Conservation (phyloP, 2,797 vertebrate species). For the Anolis apletophallus region DNA sequence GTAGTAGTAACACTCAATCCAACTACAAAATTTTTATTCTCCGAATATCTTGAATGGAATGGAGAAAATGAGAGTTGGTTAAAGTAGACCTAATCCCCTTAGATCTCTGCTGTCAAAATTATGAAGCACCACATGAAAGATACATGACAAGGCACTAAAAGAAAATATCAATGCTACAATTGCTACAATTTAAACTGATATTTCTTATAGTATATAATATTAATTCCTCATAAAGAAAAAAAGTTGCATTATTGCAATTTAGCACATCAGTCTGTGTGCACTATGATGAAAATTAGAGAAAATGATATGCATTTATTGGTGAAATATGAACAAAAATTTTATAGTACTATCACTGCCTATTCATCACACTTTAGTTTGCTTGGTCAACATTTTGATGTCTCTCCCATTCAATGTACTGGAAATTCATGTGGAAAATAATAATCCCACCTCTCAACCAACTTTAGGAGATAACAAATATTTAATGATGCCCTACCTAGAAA, state of each 20-base stretch:
- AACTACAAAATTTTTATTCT: not conserved
- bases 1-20: not conserved
- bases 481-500: slow-evolving; percentile 83
- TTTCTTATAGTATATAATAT: not conserved
- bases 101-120: not conserved
- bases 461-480: slow-evolving; percentile 84
- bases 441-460: slow-evolving; percentile 74
- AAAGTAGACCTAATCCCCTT: not conserved
- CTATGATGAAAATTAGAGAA: not conserved
- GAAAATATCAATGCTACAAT: not conserved
- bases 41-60: no score
- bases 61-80: not conserved
- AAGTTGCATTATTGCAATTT: not conserved
- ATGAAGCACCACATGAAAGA: not conserved
- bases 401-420: slow-evolving; percentile 69
- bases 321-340: slow-evolving; percentile 22
- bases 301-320: not conserved
- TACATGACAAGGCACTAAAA: not conserved
- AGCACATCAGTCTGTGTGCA: not conserved
- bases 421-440: slow-evolving; percentile 71
- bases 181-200: not conserved
- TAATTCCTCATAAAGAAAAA: not conserved
- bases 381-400: slow-evolving; percentile 67
- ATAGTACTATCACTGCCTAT: slow-evolving; percentile 58
- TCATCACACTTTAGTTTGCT: slow-evolving; percentile 66